Evolutionary conservation across 2,797 vertebrate species (phyloP), one percentile per base, ranked within the genome.

Genomic region (Sebastes matsubarae): DNA sequence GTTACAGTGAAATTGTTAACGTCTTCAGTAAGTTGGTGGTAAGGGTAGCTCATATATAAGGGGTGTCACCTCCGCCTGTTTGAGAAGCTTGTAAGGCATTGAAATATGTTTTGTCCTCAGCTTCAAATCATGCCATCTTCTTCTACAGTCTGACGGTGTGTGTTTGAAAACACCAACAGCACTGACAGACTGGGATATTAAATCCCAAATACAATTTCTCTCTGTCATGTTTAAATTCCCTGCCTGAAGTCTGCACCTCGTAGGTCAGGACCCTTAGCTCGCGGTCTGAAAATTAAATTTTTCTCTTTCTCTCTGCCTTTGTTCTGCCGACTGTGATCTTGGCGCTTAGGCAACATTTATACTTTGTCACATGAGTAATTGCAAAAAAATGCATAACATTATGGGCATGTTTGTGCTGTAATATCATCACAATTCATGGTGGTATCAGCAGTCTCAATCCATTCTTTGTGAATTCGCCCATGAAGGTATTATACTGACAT

Each of bases 351-450:
- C 42, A 46, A 7, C 16, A 46, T 46, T 46, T 52, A 52, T 20
- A 18, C 1, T 52, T n/a, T n/a, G 20, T n/a, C 50, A 52, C 14
- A n/a, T 20, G 18, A 20, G 18, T 52, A 20, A 52, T 4, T 52
- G 46, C 46, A 52, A 20, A 0, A 0, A n/a, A n/a, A 52, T n/a
- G 3, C 20, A 46, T 0, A 46, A 20, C 3, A 9, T 9, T n/a
- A 52, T 0, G 50, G 13, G 18, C 50, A n/a, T 20, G 50, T 9
- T 52, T 52, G 18, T 0, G 20, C 50, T 52, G 18, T 52, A 52
- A 52, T 52, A 52, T n/a, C 50, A 52, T 52, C 50, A 52, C 50
- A 52, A 52, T 52, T 52, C 50, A 52, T n/a, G 50, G 18, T 52
- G 50, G 8, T 52, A n/a, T 52, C 50, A 52, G 50, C 50, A 14